A percentile compares a stretch with the other conserved stretches of the same genome.
phyloP scores from a whole-genome alignment of 53 echinoderm and acorn worm genomes.

The Mesocentrotus franciscanus region DNA sequence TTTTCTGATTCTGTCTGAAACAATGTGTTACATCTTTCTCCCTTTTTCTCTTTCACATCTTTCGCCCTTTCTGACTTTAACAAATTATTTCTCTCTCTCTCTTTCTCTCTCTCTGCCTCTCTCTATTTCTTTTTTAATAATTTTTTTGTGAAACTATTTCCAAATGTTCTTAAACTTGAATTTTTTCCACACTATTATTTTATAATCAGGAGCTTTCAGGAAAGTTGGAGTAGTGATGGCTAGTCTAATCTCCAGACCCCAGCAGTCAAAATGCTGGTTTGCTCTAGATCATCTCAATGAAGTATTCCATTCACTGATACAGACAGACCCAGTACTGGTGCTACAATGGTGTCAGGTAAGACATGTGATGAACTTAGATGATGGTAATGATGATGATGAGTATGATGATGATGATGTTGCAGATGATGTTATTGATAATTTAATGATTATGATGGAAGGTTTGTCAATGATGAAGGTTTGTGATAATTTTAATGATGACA shows the following conservation, averaged over 20 bases:
- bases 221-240: constrained; percentile 86
- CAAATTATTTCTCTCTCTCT: no score
- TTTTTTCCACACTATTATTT: neutral
- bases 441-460: neutral
- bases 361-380: neutral
- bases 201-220: constrained; percentile 78
- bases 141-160: neutral
- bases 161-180: neutral
- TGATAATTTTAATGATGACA: neutral
- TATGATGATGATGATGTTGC: constrained; percentile 10
- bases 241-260: constrained; percentile 73
- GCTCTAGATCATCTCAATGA: constrained; percentile 84
- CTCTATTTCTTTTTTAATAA: neutral
- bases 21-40: neutral
- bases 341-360: constrained; percentile 97
- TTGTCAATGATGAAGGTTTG: neutral
- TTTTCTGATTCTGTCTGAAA: no score
- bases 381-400: constrained; percentile 24
- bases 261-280: constrained; percentile 83
- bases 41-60: neutral
- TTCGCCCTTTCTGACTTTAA: no score
- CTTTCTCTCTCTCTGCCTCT: no score
- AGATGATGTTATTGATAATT: constrained; percentile 44
- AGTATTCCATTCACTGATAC: constrained; percentile 81
- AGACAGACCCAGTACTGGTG: constrained; percentile 85